Base-by-base conservation (phyloP, 2,888 invertebrate species). In the Brachylomia viminalis region DNA sequence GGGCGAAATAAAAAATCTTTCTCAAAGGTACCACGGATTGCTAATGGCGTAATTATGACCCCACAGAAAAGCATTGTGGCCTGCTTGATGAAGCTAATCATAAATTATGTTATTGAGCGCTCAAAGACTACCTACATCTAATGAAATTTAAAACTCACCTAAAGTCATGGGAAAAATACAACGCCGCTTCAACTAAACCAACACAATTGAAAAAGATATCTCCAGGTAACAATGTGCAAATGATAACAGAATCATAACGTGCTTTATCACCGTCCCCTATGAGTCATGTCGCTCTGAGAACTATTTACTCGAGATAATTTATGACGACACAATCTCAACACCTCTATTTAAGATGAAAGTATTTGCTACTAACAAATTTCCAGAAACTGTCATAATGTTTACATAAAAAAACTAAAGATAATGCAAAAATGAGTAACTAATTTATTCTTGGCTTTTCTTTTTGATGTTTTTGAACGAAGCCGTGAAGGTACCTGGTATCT, bases 241-340 rank as follows among this genome's bases (percentile, higher is more conserved):
- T 82, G 79, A 76, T 86, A 80, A 75, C 64, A 76, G 74, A 38
- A 80, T 70, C 56, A 17, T 79, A 17, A 61, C 74, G 64, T 80
- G 77, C 47, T 58, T 61, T 80, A 83, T 84, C 84, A 54, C 7
- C 6, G 49, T 72, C 33, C 27, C n/a, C 61, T 5, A 56, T 86
- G 84, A 86, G 61, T 83, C 86, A 84, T 38, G 27, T 69, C 11
- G 23, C 59, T 13, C 52, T 56, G 65, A 74, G 59, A 70, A 72
- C 45, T 67, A 59, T 83, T 86, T 79, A 56, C 65, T 27, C 45
- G 23, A 54, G 67, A 64, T 72, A 45, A 79, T n/a, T 59, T 10
- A 42, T 79, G 71, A 69, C 68, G 58, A 70, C 47, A 79, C 15
- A 49, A 68, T 47, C 65, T 69, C 75, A 75, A 27, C 72, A 56